Evolutionary conservation across 1,140 invertebrate genomes (phyloP).

Genomic region (Panagrolaimus sp.): DNA sequence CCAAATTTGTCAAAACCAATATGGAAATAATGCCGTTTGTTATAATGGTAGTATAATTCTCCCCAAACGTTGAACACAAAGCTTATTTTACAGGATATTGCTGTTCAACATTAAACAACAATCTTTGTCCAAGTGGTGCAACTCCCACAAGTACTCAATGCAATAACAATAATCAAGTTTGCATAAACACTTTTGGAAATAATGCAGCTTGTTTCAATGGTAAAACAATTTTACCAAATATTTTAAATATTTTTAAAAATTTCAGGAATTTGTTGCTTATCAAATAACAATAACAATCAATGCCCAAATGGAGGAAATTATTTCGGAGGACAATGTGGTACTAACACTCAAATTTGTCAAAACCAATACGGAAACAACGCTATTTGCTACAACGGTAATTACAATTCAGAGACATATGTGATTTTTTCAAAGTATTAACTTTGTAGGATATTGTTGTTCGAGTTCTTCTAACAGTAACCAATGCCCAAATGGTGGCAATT

Average conservation of each 20-base stretch:
- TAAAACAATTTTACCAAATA: background rate
- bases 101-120: too few species aligned
- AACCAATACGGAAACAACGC: background rate
- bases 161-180: background rate
- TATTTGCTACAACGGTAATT: constrained; percentile 3
- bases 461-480: too few species aligned
- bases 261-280: background rate
- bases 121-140: background rate
- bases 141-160: background rate
- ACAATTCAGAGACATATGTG: too few species aligned
- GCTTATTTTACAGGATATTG: too few species aligned
- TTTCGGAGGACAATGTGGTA: background rate
- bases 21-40: background rate
- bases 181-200: background rate
- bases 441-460: too few species aligned
- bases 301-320: background rate
- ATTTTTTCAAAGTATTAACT: too few species aligned
- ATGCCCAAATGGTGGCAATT: background rate
- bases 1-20: background rate
- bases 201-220: constrained; percentile 1
- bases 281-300: background rate
- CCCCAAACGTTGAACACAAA: too few species aligned
- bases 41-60: background rate
- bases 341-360: background rate
- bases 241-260: background rate